These are phyloP conservation scores for Saccopteryx leptura DNA, from an alignment of 2,113 vertebrate genomes.

Conservation along the genomic window DNA sequence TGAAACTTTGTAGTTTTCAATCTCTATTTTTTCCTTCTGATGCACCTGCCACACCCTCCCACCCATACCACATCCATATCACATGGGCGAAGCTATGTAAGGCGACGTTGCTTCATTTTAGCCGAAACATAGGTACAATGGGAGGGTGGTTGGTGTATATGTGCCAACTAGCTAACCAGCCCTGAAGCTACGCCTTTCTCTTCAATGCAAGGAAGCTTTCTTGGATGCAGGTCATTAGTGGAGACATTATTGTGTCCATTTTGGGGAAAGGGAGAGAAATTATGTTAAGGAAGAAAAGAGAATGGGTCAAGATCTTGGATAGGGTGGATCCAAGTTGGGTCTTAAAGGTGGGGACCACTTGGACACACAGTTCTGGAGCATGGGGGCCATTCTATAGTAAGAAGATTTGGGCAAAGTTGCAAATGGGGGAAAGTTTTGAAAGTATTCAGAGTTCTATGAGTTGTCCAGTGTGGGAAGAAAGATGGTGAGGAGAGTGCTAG, in stretches of 20 bases:
- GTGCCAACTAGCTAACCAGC: background rate
- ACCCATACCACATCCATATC: too few species aligned
- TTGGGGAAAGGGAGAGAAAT: background rate
- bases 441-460: too few species aligned
- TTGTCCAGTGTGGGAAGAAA: background rate
- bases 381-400: fast-evolving
- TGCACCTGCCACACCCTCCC: fast-evolving
- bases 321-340: background rate
- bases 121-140: background rate
- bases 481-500: background rate
- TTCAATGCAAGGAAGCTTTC: background rate
- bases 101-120: background rate
- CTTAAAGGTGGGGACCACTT: background rate
- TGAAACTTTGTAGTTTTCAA: background rate
- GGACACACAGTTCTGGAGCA: background rate
- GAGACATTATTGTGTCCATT: background rate
- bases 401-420: background rate
- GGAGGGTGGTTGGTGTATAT: fast-evolving
- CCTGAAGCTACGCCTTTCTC: background rate
- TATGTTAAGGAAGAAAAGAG: background rate
- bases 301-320: background rate
- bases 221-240: background rate
- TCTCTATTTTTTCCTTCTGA: background rate
- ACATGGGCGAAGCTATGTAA: background rate
- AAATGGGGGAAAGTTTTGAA: too few species aligned